phyloP scores from a whole-genome alignment of 2,797 vertebrate genomes.

The Tenualosa thibaudeaui region DNA sequence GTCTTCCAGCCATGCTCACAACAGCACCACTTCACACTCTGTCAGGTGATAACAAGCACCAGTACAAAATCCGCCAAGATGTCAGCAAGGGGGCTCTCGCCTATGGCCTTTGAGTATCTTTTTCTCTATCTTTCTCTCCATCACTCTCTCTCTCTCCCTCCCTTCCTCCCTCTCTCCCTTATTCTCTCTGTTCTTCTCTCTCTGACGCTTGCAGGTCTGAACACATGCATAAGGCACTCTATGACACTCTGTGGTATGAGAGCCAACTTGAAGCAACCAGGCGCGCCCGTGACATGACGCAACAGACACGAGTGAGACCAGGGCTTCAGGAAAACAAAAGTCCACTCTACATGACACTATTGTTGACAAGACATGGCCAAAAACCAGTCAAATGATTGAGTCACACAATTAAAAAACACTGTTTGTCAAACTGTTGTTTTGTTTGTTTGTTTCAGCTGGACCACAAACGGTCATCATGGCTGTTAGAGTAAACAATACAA shows the following conservation, averaged over 20 bases:
- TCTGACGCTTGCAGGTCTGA: background rate
- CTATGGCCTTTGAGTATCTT: background rate
- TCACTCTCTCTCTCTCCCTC: background rate
- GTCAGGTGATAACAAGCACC: slow-evolving; percentile 47
- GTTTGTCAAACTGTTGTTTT: background rate
- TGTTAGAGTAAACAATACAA: background rate
- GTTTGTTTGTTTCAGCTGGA: background rate
- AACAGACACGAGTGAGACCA: background rate
- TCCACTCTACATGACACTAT: background rate
- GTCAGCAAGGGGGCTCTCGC: background rate
- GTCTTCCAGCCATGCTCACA: background rate
- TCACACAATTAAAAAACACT: background rate
- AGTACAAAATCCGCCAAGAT: background rate
- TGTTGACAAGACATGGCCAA: background rate
- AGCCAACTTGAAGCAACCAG: background rate
- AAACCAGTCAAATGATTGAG: background rate
- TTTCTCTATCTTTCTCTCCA: background rate
- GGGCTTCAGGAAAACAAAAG: background rate
- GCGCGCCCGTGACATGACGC: background rate
- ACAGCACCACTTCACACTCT: slow-evolving; percentile 35
- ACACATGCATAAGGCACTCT: background rate
- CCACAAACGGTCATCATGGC: background rate
- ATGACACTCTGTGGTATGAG: background rate
- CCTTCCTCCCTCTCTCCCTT: background rate
- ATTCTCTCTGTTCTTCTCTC: background rate